Evolutionary conservation across 1,140 invertebrate species (phyloP), one percentile per base, ranked within the genome.

Genomic region (Palaemon carinicauda): DNA sequence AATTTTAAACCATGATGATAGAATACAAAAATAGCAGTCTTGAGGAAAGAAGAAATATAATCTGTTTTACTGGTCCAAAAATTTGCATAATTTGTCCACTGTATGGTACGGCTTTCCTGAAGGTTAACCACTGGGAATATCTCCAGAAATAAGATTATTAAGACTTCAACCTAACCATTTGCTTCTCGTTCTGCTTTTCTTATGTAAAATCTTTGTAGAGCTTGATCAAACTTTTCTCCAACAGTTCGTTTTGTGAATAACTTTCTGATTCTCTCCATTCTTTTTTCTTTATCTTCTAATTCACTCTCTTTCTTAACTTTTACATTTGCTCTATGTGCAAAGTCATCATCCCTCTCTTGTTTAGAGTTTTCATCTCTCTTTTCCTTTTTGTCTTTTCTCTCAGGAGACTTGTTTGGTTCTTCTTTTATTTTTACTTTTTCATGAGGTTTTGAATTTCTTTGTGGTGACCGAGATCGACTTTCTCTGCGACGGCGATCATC

Each of bases 161-260:
- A 10, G 65, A 15, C 29, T 21, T 24, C 65, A 27, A 27, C 15
- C 29, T 86, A 86, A 4, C 84, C 84, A 31, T 80, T 77, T 33
- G 85, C 71, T 53, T 88, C 90, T 88, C 93, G 92, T 60, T 90
- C 91, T 81, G 93, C 92, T 92, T 96, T 96, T 88, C 97, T 93
- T 89, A 94, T 93, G 90, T 95, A 95, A 92, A 97, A 98, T 90
- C 96, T 93, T 88, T 95, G 92, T 31, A 96, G 90, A n/a, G 96
- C 96, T 77, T 94, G 94, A 83, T 96, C 94, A 92, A 96, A 96
- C n/a, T 94, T 92, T 74, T 94, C 93, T 1, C 96, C 96, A 19
- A 97, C 94, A 75, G 96, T 97, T 90, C 96, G 93, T 90, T 98
- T 98, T 24, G 88, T 89, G 87, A 90, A 91, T 17, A 90, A 82